Base-by-base conservation (phyloP, 2,797 vertebrate genomes). In the Squalus acanthias region DNA sequence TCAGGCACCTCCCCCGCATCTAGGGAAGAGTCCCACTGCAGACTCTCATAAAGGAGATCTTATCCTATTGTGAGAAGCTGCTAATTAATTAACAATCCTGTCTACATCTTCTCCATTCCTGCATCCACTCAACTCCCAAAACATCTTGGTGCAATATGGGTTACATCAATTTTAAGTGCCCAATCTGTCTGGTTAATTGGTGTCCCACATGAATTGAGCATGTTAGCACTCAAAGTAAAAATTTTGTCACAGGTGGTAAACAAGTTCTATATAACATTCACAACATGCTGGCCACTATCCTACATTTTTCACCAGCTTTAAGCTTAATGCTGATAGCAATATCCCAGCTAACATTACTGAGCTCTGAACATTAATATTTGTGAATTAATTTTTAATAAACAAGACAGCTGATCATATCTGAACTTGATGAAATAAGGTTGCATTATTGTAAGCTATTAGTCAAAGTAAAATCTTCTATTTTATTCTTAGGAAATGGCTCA, bases 401-500 rank as follows among this genome's bases (percentile, higher is more conserved):
- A 0, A 91, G 8, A 7, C 26, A 70, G 93, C 39, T 70, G 15
- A 39, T 39, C 29, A 39, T 39, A 22, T 39, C 3, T 50, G 69
- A 74, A 95, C 50, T 26, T 63, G 67, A 7, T 33, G 46, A 74
- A 29, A 29, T 53, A 72, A 33, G 50, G 26, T 74, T 17, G 50
- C 24, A 93, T 67, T 93, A 22, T 67, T 93, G 67, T 95, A 70
- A 50, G 3, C 0, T 50, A 67, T 67, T 67, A 95, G 2, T 20
- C 46, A 95, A 95, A 24, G 9, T 97, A 97, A 97, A 97, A 97
- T 96, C 96, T 97, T 97, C 97, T 96, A 95, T 97, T 98, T 97
- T 96, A 97, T 97, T 97, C 96, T 57, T 97, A 99, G 99, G 99
- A 96, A 98, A 99, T 96, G 99, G 99, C 70, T 99, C 99, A 0